Conservation (phyloP, 2,113 vertebrate genomes). For the Prionailurus bengalensis region DNA sequence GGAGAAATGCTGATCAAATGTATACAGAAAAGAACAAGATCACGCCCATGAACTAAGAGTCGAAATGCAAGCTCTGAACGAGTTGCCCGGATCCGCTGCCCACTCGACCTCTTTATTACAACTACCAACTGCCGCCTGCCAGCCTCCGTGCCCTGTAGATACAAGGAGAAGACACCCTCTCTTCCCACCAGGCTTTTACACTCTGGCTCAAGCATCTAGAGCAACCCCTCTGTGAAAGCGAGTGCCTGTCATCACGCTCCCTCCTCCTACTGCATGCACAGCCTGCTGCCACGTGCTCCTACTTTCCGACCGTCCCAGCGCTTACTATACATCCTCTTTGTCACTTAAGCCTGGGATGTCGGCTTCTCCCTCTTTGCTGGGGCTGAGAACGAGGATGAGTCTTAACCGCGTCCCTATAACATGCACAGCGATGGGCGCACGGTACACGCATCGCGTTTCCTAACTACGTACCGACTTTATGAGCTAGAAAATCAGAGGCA, state of each 20-base stretch:
- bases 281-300: neutral
- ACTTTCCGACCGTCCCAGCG: neutral
- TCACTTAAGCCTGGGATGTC: neutral
- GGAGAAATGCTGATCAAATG: neutral
- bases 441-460: neutral
- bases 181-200: neutral
- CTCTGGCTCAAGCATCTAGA: neutral
- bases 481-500: neutral
- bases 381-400: neutral
- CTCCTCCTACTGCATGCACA: neutral
- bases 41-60: neutral
- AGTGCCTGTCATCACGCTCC: neutral
- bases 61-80: constrained; percentile 21
- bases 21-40: neutral
- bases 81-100: neutral
- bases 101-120: neutral
- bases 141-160: rapidly evolving
- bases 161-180: neutral
- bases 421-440: neutral
- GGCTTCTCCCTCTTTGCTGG: neutral
- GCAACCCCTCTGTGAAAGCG: neutral
- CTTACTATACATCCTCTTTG: neutral
- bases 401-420: neutral
- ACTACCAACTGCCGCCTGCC: neutral
- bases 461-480: neutral